Conservation (phyloP, 2,113 vertebrate species). For the Morone chrysops region DNA sequence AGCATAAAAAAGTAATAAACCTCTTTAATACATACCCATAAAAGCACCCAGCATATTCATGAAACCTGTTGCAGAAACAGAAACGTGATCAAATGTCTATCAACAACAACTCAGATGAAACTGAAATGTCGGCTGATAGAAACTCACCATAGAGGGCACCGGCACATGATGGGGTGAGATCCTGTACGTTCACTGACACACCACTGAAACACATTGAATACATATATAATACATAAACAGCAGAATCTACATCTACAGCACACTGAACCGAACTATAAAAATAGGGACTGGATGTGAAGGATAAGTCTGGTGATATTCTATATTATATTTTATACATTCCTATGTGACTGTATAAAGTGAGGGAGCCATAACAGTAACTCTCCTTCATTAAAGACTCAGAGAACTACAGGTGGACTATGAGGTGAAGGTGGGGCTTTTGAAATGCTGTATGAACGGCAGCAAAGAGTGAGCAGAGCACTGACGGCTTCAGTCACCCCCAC, state of each 20-base stretch:
- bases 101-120: background rate
- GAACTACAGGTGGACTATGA: background rate
- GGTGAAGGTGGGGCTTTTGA: background rate
- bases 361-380: background rate
- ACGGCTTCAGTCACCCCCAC: background rate
- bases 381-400: background rate
- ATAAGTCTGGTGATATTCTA: background rate
- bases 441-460: background rate
- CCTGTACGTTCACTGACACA: slow-evolving; percentile 91
- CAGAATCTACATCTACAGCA: background rate
- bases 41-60: slow-evolving; percentile 93
- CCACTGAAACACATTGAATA: slow-evolving; percentile 81
- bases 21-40: slow-evolving; percentile 83
- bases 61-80: slow-evolving; percentile 83
- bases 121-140: background rate
- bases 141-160: slow-evolving; percentile 91
- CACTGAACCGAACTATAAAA: background rate
- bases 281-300: background rate
- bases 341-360: too few relatives aligned
- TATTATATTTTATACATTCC: too few relatives aligned
- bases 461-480: background rate
- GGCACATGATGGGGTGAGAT: slow-evolving; percentile 91
- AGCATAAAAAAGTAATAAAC: background rate
- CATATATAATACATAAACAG: background rate
- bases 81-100: background rate